Base-by-base conservation (phyloP, 2,888 invertebrate species). In the Orthosia cruda region DNA sequence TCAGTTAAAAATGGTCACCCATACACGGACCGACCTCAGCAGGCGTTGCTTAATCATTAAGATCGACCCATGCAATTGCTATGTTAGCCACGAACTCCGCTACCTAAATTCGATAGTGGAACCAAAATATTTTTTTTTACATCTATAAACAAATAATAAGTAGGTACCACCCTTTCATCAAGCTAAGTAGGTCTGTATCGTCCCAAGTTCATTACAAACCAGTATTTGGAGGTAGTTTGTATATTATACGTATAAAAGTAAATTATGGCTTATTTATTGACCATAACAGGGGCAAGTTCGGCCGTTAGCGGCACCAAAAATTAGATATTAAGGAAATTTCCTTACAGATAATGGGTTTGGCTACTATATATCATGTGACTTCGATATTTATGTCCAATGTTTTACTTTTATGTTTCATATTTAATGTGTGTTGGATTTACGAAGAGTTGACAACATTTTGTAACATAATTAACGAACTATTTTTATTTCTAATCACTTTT, bases 241-340 rank as follows among this genome's bases (percentile, higher is more conserved):
- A 74, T 80, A 87, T 81, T 80, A 79, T 81, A 70, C 81, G 72
- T 77, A 83, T 88, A 87, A 88, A 90, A 88, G 85, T 85, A 88
- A 90, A 86, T 79, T 84, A 91, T 89, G 88, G 88, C 84, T 89
- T 89, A 90, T 93, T 93, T 91, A 92, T 90, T 88, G 89, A 88
- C 89, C 88, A 84, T 92, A 91, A 92, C 87, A 87, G 82, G 81
- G 86, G 73, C 86, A 93, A 93, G 85, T 93, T 93, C 74, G 81
- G 87, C 88, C 90, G 88, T 93, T 93, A 91, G 85, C 85, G 86
- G 87, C 86, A 87, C 88, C 90, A 92, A 92, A 91, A 91, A 92
- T 93, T 91, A 91, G 87, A 90, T 90, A 91, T 89, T 90, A 91
- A 88, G 86, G 89, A 89, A 91, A 91, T 90, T 89, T 88, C 85